Base-by-base conservation (phyloP, 2,888 invertebrate genomes). In the Busseola fusca region DNA sequence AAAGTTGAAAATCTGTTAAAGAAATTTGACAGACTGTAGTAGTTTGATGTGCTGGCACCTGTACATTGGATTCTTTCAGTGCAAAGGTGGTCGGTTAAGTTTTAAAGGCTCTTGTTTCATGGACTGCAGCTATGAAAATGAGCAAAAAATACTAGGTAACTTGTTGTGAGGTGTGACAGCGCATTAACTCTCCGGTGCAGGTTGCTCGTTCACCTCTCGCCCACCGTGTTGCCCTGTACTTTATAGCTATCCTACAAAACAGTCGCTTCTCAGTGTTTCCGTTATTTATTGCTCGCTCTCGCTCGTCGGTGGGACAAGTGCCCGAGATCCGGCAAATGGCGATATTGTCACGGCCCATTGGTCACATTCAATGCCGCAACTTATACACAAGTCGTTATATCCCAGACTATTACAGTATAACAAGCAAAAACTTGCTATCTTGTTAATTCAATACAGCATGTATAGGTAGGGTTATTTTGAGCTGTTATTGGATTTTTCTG, bases 271-370 rank as follows among this genome's bases (percentile, higher is more conserved):
- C 75, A 54, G 71, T 71, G 59, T 71, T 18, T 64, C 37, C 52
- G 40, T 65, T 74, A 69, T 74, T 69, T 62, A 69, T 63, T 37
- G 48, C 12, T 56, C 69, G 63, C 64, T 59, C 37, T 45, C 71
- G 74, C 81, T 72, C 54, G 30, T 60, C 69, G 69, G 69, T 81
- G 70, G 75, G 72, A 76, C 77, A 73, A 76, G 66, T 69, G 59
- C 73, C 45, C 52, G 45, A 81, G 82, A 83, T 84, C 82, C 80
- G 80, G 80, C 83, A 81, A 81, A 76, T 72, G 73, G 72, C 71
- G 84, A 83, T 83, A 81, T 80, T 83, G 88, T 90, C 89, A 91
- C 91, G 90, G 91, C 83, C 87, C 90, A 93, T 89, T 91, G 91
- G 82, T 74, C 86, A 86, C 88, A 87, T 89, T 92, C 92, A 93